Percentiles rank a stretch among this genome's conserved stretches.
These are phyloP conservation scores for Trichopoda pennipes DNA, from an alignment of 2,888 invertebrate genomes.

Conservation along the genomic window DNA sequence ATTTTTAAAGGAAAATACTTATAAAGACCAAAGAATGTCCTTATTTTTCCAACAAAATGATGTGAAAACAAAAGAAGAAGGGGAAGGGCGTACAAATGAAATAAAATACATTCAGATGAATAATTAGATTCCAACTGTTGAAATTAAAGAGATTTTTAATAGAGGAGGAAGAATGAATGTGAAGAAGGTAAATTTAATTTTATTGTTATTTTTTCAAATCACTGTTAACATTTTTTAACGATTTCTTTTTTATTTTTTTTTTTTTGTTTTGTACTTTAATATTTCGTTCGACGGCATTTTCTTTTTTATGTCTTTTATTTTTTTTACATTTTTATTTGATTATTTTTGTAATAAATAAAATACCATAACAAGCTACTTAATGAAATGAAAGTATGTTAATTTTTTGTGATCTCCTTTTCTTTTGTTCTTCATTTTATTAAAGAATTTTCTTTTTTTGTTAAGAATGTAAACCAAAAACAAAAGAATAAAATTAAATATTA, in stretches of 20 bases:
- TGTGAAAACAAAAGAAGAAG: conserved; percentile 33
- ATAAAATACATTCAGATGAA: conserved; percentile 76
- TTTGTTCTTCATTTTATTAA: conserved; percentile 27
- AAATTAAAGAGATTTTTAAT: conserved; percentile 33
- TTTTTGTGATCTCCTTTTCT: conserved; percentile 12
- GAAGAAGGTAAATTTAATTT: conserved; percentile 77
- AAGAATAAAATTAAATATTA: conserved; percentile 51
- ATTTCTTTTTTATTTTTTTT: conserved; percentile 69
- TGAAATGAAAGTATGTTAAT: conserved; percentile 66
- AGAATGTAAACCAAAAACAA: conserved; percentile 23
- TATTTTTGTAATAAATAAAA: conserved; percentile 68
- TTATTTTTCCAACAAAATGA: conserved; percentile 43
- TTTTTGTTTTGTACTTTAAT: conserved; percentile 34
- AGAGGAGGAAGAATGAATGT: conserved; percentile 27
- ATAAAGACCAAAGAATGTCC: conserved; percentile 53
- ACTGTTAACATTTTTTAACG: conserved; percentile 64
- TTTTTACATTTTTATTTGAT: conserved; percentile 60
- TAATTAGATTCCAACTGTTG: conserved; percentile 77
- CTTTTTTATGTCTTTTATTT: conserved; percentile 36
- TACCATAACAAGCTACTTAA: conserved; percentile 66
- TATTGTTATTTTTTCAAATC: conserved; percentile 78
- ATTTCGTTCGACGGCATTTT: conserved; percentile 38
- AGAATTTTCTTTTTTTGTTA: conserved; percentile 47
- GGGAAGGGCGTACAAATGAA: conserved; percentile 40
- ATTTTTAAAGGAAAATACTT: conserved; percentile 46